Percentiles rank a stretch among this genome's conserved stretches.
These are phyloP conservation scores for Trachymyrmex cornetzi DNA, from an alignment of 1,140 invertebrate species.

Conservation along the genomic window DNA sequence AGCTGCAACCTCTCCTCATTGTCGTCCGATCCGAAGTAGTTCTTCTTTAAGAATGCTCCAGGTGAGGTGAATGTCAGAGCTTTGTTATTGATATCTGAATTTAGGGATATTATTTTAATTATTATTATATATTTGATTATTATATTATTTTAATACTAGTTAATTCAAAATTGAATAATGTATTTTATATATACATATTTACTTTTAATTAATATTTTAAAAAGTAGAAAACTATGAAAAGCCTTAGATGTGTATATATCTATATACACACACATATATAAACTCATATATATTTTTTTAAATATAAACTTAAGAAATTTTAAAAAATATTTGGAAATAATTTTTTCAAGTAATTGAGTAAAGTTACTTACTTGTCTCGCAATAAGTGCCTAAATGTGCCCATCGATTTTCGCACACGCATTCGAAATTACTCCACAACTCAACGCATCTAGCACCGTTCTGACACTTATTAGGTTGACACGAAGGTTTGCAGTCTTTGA, in stretches of 20 bases:
- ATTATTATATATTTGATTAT: too few species aligned
- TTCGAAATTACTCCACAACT: constrained; percentile 96
- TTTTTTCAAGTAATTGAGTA: neutral
- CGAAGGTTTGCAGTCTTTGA: constrained; percentile 96
- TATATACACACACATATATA: too few species aligned
- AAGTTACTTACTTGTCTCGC: constrained; percentile 93
- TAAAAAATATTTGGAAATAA: constrained; percentile 7
- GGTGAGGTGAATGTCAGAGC: constrained; percentile 95
- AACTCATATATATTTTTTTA: too few species aligned
- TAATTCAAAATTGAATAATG: neutral
- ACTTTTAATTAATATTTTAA: neutral
- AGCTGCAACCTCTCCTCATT: constrained; percentile 88
- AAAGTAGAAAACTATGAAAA: neutral
- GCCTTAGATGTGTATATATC: too few species aligned
- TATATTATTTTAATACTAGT: constrained; percentile 8
- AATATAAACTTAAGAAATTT: neutral
- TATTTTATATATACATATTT: neutral
- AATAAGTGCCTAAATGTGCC: constrained; percentile 95
- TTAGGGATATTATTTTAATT: constrained; percentile 2
- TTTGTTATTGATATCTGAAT: constrained; percentile 95
- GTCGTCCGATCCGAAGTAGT: constrained; percentile 89
- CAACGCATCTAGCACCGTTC: constrained; percentile 96
- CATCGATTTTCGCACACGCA: constrained; percentile 96
- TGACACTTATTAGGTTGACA: constrained; percentile 97
- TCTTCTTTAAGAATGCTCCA: constrained; percentile 92